A percentile compares a stretch with the other conserved stretches of the same genome.
Evolutionary conservation across 2,113 vertebrate species (phyloP).

Genomic region (Vireo altiloquus): DNA sequence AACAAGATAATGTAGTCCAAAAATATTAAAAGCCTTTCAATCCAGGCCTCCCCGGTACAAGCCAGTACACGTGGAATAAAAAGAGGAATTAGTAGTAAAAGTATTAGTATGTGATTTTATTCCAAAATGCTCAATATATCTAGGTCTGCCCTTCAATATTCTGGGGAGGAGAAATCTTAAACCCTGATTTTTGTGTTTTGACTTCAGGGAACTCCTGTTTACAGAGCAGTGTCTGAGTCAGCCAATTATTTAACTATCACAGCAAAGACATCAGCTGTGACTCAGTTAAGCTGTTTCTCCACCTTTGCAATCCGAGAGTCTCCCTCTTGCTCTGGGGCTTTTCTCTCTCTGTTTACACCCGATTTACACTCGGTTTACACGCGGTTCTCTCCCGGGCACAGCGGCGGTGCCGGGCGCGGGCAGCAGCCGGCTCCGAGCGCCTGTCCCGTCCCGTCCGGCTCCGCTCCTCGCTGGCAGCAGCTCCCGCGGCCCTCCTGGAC

Average conservation of each 20-base stretch:
- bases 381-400: no score
- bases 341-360: not conserved
- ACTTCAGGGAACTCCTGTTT: not conserved
- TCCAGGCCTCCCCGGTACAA: not conserved
- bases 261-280: not conserved
- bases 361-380: no score
- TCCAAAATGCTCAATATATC: not conserved
- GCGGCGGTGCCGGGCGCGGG: fast-evolving
- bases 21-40: not conserved
- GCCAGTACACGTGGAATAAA: not conserved
- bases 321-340: not conserved
- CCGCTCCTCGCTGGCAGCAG: not conserved
- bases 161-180: not conserved
- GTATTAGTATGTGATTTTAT: not conserved
- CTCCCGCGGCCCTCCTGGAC: not conserved
- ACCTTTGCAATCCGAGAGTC: not conserved
- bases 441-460: fast-evolving
- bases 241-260: not conserved
- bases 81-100: not conserved
- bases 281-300: not conserved
- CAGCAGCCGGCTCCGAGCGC: not conserved
- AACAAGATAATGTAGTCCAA: not conserved
- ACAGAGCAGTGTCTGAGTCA: not conserved
- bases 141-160: not conserved
- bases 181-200: not conserved